Percentiles rank a stretch among this genome's conserved stretches.
These are phyloP conservation scores for Microchrysa polita DNA, from an alignment of 2,888 invertebrate genomes.

Conservation along the genomic window DNA sequence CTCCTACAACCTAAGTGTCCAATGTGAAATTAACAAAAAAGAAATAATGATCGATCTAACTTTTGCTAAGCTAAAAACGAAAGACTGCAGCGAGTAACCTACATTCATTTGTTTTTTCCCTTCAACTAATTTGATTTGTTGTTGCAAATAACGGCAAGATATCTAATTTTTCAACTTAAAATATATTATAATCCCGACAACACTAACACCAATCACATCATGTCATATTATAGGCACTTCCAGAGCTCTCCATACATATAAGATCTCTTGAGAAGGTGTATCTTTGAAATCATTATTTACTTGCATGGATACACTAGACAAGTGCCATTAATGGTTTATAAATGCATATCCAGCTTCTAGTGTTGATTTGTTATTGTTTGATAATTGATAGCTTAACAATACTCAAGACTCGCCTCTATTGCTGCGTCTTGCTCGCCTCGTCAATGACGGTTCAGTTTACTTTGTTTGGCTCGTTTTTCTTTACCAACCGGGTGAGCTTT, in stretches of 20 bases:
- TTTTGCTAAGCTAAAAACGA: too few species aligned
- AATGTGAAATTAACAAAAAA: too few species aligned
- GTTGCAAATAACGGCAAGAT: too few species aligned
- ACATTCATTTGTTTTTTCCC: too few species aligned
- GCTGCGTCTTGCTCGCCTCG: background rate
- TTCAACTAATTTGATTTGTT: too few species aligned
- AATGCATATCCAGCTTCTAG: slow-evolving; percentile 49
- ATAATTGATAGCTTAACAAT: slow-evolving; percentile 51
- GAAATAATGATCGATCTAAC: too few species aligned
- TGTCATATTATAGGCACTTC: too few species aligned
- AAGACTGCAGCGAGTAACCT: too few species aligned
- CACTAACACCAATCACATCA: too few species aligned
- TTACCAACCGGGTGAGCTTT: background rate
- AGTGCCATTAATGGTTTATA: slow-evolving; percentile 49
- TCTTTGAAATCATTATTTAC: slow-evolving; percentile 39
- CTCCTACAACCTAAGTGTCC: too few species aligned
- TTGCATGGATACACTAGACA: slow-evolving; percentile 42
- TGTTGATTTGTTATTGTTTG: slow-evolving; percentile 51
- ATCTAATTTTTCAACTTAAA: too few species aligned
- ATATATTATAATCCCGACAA: too few species aligned
- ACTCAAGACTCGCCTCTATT: slow-evolving; percentile 10
- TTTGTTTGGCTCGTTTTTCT: slow-evolving; percentile 5
- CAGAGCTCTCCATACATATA: background rate
- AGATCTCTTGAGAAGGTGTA: slow-evolving; percentile 35
- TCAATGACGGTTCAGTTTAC: slow-evolving; percentile 25